These are phyloP conservation scores for Odobenus rosmarus DNA, from an alignment of 2,113 vertebrate species.

Conservation along the genomic window DNA sequence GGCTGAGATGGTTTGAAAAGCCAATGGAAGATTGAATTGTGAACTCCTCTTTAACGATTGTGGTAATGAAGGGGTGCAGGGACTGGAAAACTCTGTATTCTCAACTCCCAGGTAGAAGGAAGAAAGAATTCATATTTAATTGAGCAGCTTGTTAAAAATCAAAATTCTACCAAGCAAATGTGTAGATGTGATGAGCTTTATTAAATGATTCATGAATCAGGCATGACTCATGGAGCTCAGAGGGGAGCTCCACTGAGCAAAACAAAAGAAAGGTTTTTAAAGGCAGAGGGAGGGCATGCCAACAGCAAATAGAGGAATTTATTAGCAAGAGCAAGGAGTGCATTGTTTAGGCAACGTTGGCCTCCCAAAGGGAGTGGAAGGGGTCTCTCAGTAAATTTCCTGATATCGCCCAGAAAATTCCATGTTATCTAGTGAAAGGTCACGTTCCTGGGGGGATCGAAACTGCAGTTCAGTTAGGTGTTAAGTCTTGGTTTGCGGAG, in stretches of 20 bases:
- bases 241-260: not conserved
- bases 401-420: not conserved
- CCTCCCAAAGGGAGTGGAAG: not conserved
- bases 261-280: not conserved
- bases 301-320: not conserved
- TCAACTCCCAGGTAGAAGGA: not conserved
- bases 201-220: not conserved
- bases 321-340: not conserved
- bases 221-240: too few relatives aligned
- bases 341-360: not conserved
- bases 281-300: not conserved
- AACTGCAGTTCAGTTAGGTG: not conserved
- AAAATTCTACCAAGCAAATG: not conserved
- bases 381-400: not conserved
- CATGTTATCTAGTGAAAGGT: not conserved
- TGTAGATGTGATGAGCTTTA: not conserved
- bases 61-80: not conserved
- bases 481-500: not conserved
- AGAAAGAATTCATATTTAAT: not conserved
- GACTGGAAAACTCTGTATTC: not conserved
- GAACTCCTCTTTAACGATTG: not conserved
- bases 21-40: not conserved
- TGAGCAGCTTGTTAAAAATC: not conserved
- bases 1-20: not conserved
- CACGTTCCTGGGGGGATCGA: not conserved